Conservation (phyloP, 2,888 invertebrate genomes). For the Brachyptera putata region DNA sequence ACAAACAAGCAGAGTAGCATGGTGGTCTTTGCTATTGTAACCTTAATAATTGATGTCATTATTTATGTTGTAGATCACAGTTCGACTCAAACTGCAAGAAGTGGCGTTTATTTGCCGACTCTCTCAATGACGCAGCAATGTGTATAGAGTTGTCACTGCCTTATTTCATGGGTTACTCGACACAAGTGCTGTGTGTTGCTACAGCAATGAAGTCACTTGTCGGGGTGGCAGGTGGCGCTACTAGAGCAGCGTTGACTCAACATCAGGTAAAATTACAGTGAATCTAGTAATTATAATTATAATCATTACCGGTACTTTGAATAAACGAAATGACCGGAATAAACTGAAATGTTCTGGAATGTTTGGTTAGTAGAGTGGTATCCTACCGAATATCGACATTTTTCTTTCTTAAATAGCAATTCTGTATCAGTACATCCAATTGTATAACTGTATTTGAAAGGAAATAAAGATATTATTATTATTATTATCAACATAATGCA, state of each 20-base stretch:
- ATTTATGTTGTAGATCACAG: constrained; percentile 61
- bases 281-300: not conserved
- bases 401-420: too few species aligned
- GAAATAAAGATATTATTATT: too few species aligned
- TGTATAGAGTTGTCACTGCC: constrained; percentile 81
- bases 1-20: too few species aligned
- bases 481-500: too few species aligned
- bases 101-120: constrained; percentile 93
- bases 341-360: too few species aligned
- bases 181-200: constrained; percentile 65
- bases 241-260: constrained; percentile 86
- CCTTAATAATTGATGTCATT: too few species aligned
- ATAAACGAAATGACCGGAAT: too few species aligned
- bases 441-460: too few species aligned
- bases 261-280: constrained; percentile 62
- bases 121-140: constrained; percentile 87
- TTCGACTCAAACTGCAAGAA: constrained; percentile 91
- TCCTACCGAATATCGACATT: too few species aligned
- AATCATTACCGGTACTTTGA: not conserved
- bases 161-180: constrained; percentile 48
- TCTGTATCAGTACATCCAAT: too few species aligned
- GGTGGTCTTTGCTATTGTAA: too few species aligned
- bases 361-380: too few species aligned
- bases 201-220: constrained; percentile 81
- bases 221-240: constrained; percentile 82